Evolutionary conservation across 2,888 invertebrate genomes (phyloP), one percentile per base, ranked within the genome.

Genomic region (Hirtodrosophila duncani): DNA sequence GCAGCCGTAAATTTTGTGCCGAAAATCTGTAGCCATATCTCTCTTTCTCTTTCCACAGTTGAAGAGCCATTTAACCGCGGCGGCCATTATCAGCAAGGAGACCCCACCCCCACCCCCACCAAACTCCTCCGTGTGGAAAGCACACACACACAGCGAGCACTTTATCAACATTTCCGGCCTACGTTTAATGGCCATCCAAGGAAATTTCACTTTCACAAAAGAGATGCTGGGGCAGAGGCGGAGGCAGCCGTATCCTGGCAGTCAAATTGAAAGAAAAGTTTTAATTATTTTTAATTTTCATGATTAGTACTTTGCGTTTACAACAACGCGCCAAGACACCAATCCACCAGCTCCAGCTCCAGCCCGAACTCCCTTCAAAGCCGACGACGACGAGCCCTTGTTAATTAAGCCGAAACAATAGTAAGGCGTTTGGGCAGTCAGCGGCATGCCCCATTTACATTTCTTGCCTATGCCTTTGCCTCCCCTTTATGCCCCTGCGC

Each of bases 231-330:
- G 44, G 33, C 5, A 30, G 11, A 36, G 45, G n/a, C n/a, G 11
- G 20, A 37, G 42, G 29, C 38, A 18, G 33, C 49, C 34, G 16
- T n/a, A n/a, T n/a, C 42, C 31, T 24, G 23, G 43, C 16, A 43
- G 56, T 52, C 51, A 75, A 75, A 79, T 75, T 75, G 71, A 72
- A 80, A 68, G 71, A 77, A 68, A 74, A 83, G 74, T 82, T 82
- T 82, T 83, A 83, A 82, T 83, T 82, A 82, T 82, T 82, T 83
- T 82, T 82, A 82, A 82, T 82, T 82, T 83, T 83, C 81, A 78
- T 81, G 81, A 83, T 82, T 82, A 81, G 83, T 82, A 77, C 82
- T 82, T 72, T 63, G 67, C 67, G 70, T 75, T 72, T 75, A 75
- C 67, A 68, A 39, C 74, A 24, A 30, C 37, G 46, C 49, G 23